Base-by-base conservation (phyloP, 2,113 vertebrate genomes). In the Leptodactylus fuscus region DNA sequence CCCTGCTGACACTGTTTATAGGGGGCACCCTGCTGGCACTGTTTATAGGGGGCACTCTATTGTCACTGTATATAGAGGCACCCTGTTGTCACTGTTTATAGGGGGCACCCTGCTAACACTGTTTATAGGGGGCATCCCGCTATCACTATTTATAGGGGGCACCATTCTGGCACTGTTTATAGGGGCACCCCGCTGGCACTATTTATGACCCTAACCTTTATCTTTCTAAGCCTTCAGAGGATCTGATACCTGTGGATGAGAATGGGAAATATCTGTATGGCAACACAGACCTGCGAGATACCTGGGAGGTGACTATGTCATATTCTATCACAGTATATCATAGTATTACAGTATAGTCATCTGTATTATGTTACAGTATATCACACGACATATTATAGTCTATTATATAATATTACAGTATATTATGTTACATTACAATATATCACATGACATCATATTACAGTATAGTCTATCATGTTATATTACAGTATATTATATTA, bases 211-310 rank as follows among this genome's bases (percentile, higher is more conserved):
- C 10, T 36, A n/a, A n/a, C 12, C 41, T 58, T 27, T 44, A 12
- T 80, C 20, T 24, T 49, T 51, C 27, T 11, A 34, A 87, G 85
- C 48, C 36, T 34, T 24, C 46, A 71, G 51, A 87, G 8, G 73
- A 82, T 27, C 27, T 55, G 24, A 12, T 41, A 2, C 81, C 85
- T 65, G 44, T 70, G 46, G 93, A 95, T 87, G 53, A 89, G 48
- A 86, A 91, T 76, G 93, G 92, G 49, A 94, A 93, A 67, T 36
- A 89, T 60, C 91, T 94, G 85, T 94, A 93, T 87, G 90, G 93
- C 65, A 88, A 91, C 65, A 93, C 92, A 76, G 94, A 96, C 85
- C 90, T 96, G 27, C 92, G 93, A 88, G 93, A 94, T 36, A 96
- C 95, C 34, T 96, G 94, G 95, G 94, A 95, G 91, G 95, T 95